Conservation (phyloP, 2,113 vertebrate species). For the Himantopus leucocephalus region DNA sequence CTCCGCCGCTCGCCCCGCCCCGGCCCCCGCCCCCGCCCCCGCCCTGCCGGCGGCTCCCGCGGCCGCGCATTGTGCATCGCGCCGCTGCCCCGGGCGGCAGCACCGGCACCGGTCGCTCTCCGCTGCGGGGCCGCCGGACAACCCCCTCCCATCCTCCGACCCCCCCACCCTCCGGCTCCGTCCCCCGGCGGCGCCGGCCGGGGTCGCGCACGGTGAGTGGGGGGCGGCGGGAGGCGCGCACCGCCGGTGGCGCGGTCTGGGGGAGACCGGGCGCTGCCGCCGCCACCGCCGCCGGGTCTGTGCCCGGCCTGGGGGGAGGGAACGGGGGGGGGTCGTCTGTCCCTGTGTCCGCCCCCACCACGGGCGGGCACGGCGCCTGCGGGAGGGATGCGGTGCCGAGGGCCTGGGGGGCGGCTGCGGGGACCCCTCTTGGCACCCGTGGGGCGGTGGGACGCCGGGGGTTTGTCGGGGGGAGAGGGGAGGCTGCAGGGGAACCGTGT, state of each 20-base stretch:
- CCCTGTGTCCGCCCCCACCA: no score
- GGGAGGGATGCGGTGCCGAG: no score
- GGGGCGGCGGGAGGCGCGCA: neutral
- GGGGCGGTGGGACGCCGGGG: neutral
- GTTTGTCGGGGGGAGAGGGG: accelerated
- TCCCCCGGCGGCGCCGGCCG: no score
- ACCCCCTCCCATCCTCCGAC: no score
- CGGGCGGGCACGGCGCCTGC: neutral
- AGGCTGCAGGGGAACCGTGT: accelerated
- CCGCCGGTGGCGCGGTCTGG: no score
- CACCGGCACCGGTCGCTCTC: accelerated
- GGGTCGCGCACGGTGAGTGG: neutral
- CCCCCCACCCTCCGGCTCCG: neutral
- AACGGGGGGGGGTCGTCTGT: neutral
- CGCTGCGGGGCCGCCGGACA: neutral
- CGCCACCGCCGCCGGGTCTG: neutral
- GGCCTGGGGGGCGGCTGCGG: no score
- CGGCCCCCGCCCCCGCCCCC: neutral
- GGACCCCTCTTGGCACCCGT: neutral
- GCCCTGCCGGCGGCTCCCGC: neutral
- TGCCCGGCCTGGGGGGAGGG: neutral
- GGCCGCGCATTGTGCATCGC: neutral
- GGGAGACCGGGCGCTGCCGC: neutral
- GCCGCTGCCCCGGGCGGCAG: neutral
- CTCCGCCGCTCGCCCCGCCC: no score